phyloP scores from a whole-genome alignment of 2,113 vertebrate genomes.

The Orientallactaga bullata region DNA sequence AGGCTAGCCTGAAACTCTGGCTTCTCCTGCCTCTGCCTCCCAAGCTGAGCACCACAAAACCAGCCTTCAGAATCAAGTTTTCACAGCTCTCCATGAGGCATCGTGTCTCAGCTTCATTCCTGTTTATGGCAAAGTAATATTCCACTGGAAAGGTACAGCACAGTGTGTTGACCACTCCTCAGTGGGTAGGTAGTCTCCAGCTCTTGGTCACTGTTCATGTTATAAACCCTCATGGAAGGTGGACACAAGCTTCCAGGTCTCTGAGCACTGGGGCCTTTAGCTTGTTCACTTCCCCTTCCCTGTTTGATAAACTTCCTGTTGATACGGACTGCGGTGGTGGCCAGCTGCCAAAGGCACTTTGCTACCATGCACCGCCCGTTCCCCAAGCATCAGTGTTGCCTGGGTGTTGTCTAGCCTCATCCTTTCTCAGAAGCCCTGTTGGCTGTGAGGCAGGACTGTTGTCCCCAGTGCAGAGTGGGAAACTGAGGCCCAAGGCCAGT shows the following conservation, averaged over 20 bases:
- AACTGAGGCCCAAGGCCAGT: not conserved
- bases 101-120: accelerated
- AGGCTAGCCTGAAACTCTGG: not conserved
- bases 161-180: accelerated
- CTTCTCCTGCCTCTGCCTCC: not conserved
- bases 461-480: not conserved
- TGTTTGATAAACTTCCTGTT: not conserved
- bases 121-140: not conserved
- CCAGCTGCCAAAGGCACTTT: not conserved
- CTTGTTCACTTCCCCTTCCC: not conserved
- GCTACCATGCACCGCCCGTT: accelerated
- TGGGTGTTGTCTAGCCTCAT: not conserved
- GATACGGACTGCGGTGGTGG: not conserved
- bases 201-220: not conserved
- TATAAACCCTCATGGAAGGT: not conserved
- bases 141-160: accelerated
- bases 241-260: accelerated
- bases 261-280: not conserved
- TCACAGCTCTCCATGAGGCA: accelerated
- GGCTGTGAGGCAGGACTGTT: not conserved
- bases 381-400: too few species aligned
- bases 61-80: accelerated
- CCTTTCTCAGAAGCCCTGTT: not conserved
- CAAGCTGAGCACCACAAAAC: not conserved
- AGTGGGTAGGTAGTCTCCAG: not conserved